phyloP scores from a whole-genome alignment of 30 jellyfish, hydroid and myxozoan species.

The Chironex yamaguchii region DNA sequence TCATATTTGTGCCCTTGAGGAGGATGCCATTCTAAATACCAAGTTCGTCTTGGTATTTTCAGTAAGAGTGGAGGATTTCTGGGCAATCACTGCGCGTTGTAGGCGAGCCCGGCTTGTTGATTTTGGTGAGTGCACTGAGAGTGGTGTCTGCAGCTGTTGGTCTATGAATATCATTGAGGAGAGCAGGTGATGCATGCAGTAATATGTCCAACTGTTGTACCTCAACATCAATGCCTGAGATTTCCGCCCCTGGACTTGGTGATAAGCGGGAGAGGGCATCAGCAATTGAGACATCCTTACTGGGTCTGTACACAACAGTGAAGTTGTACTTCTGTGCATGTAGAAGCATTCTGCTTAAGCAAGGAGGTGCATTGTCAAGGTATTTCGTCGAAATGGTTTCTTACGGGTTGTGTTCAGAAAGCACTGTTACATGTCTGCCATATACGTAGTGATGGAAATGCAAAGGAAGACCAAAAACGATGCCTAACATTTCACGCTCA shows the following conservation, averaged over 20 bases:
- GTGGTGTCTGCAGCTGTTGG: slow-evolving; percentile 17
- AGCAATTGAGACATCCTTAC: slow-evolving; percentile 11
- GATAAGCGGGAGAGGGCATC: slow-evolving; percentile 37
- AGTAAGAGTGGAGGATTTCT: not conserved
- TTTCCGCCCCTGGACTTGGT: not conserved
- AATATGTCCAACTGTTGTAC: not conserved
- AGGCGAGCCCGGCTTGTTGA: slow-evolving; percentile 8
- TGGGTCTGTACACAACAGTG: not conserved
- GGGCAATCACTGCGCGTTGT: slow-evolving; percentile 6
- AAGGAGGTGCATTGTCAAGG: slow-evolving; percentile 31
- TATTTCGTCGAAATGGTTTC: not conserved
- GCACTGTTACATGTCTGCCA: slow-evolving; percentile 12
- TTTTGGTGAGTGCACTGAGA: not conserved
- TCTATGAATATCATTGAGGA: not conserved
- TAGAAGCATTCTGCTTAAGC: slow-evolving; percentile 29
- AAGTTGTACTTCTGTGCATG: slow-evolving; percentile 17
- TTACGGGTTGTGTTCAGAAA: slow-evolving; percentile 20
- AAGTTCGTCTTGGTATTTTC: slow-evolving; percentile 15
- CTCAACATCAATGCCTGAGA: not conserved
- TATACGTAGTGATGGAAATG: slow-evolving; percentile 22
- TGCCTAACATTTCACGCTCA: slow-evolving; percentile 10
- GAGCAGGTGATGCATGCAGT: slow-evolving; percentile 31
- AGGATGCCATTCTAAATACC: slow-evolving; percentile 6
- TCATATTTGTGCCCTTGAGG: slow-evolving; percentile 1
- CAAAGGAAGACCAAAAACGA: slow-evolving; percentile 5